phyloP scores from a whole-genome alignment of 2,888 invertebrate genomes.

The Nipponacmea schrenckii region DNA sequence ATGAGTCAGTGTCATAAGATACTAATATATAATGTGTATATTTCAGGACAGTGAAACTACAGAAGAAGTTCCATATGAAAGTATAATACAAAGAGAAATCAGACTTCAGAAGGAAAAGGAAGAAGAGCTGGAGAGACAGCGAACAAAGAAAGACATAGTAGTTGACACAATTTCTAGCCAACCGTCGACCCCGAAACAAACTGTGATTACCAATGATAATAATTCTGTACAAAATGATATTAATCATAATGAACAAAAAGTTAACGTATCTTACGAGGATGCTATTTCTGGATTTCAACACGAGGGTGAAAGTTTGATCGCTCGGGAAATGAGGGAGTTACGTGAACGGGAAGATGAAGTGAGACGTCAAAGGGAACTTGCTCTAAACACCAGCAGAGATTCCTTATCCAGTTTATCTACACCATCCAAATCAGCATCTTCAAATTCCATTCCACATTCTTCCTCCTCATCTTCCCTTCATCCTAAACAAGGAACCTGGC shows the following conservation, averaged over 20 bases:
- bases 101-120: conserved; percentile 59
- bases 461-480: background rate
- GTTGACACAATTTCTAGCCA: conserved; percentile 19
- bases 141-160: conserved; percentile 24
- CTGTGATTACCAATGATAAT: conserved; percentile 25
- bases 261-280: conserved; percentile 47
- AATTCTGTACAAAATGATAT: conserved; percentile 30
- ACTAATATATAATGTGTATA: background rate
- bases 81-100: conserved; percentile 62
- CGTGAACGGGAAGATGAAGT: conserved; percentile 71
- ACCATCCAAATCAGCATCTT: background rate
- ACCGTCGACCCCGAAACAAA: conserved; percentile 24
- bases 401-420: background rate
- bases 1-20: no score
- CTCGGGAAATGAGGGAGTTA: conserved; percentile 70
- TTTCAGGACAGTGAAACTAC: background rate
- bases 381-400: conserved; percentile 10
- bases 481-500: conserved; percentile 33
- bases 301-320: conserved; percentile 67
- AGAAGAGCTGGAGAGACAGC: conserved; percentile 41
- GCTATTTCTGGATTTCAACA: conserved; percentile 49
- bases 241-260: conserved; percentile 27
- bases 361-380: conserved; percentile 35
- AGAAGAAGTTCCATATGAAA: conserved; percentile 46
- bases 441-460: conserved; percentile 12